Percentiles rank a stretch among this genome's conserved stretches.
phyloP scores from a whole-genome alignment of 1,140 invertebrate species.

The Tyrophagus putrescentiae region DNA sequence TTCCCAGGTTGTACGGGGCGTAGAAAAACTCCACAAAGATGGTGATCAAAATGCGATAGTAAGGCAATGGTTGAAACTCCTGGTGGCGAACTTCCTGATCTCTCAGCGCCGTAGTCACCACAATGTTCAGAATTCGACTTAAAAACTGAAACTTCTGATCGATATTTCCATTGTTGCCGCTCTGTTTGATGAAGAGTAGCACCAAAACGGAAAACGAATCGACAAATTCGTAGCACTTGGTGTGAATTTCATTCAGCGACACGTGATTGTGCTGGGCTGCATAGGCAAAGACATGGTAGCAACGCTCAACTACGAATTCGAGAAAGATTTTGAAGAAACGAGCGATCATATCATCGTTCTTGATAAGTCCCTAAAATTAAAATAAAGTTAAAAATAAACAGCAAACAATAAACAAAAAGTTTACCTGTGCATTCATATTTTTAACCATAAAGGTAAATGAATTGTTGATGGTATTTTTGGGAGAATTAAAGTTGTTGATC shows the following conservation, averaged over 20 bases:
- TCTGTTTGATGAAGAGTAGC: conserved; percentile 85
- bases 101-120: conserved; percentile 80
- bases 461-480: conserved; percentile 62
- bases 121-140: conserved; percentile 86
- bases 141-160: conserved; percentile 50
- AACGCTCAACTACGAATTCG: conserved; percentile 89
- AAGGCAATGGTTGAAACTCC: conserved; percentile 92
- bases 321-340: conserved; percentile 91
- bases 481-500: conserved; percentile 74
- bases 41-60: conserved; percentile 92
- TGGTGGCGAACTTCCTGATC: conserved; percentile 71
- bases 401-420: background rate
- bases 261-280: conserved; percentile 29
- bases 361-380: conserved; percentile 89
- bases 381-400: conserved; percentile 45
- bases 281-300: conserved; percentile 57
- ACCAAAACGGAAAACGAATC: conserved; percentile 90
- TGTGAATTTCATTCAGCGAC: conserved; percentile 45
- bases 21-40: conserved; percentile 83
- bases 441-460: conserved; percentile 88
- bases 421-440: conserved; percentile 32
- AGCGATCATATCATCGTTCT: conserved; percentile 92
- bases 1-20: conserved; percentile 20
- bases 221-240: conserved; percentile 86
- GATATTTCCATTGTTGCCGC: conserved; percentile 77